These are phyloP conservation scores for Centropus unirufus DNA, from an alignment of 2,113 vertebrate species.

Conservation along the genomic window DNA sequence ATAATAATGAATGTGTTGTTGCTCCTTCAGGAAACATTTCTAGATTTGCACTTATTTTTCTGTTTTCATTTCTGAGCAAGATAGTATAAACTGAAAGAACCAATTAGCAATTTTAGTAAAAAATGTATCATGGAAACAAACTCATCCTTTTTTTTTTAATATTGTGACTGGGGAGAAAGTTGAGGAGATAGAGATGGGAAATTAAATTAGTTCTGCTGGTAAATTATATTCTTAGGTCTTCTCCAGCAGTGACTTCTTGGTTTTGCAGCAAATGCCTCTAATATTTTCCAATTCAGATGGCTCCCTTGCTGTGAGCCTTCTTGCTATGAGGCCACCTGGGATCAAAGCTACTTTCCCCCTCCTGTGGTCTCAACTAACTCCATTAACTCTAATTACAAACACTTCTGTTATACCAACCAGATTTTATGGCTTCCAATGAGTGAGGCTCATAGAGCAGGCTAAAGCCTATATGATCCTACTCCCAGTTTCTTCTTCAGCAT, in stretches of 20 bases:
- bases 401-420: slow-evolving; percentile 40
- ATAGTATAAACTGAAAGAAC: background rate
- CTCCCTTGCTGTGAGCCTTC: slow-evolving; percentile 39
- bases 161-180: background rate
- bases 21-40: background rate
- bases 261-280: slow-evolving; percentile 18
- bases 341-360: slow-evolving; percentile 63
- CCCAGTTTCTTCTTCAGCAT: background rate
- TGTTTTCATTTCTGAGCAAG: background rate
- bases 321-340: slow-evolving; percentile 41
- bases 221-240: slow-evolving; percentile 44
- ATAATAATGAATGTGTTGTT: background rate
- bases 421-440: slow-evolving; percentile 27
- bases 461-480: background rate
- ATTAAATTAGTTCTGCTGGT: slow-evolving; percentile 28
- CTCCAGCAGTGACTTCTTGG: slow-evolving; percentile 35
- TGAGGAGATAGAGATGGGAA: slow-evolving; percentile 33
- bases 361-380: slow-evolving; percentile 4
- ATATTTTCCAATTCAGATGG: slow-evolving; percentile 44
- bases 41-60: background rate
- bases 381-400: slow-evolving; percentile 53
- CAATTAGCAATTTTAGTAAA: background rate
- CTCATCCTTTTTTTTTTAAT: slow-evolving; percentile 25
- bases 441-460: background rate
- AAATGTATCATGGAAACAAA: background rate